Evolutionary conservation across 1,140 invertebrate species (phyloP), one percentile per base, ranked within the genome.

Genomic region (Spodoptera litura): DNA sequence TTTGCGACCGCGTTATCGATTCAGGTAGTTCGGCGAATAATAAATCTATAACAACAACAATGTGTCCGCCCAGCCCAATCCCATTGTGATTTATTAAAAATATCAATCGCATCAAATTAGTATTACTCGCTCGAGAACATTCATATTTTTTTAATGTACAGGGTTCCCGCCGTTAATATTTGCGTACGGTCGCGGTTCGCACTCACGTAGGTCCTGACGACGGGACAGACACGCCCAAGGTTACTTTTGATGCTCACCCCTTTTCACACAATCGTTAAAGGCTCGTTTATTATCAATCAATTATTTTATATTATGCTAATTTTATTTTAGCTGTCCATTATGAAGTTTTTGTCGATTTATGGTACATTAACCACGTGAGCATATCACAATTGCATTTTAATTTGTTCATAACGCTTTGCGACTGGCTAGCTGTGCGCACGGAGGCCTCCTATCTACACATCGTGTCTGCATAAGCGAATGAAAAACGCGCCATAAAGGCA

Each of bases 401-500:
- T 31, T 72, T 56, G 66, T 78, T 70, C 12, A 61, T 58, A 15
- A 78, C 85, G 91, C 87, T 80, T 72, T 87, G 92, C 92, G 89
- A 89, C 66, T 79, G 56, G 62, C 38, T 80, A 66, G 91, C 92
- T 92, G 79, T 77, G 91, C 92, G 89, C 78, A 81, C 75, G 91
- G 92, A 91, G 92, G 92, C 92, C 92, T 91, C 90, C 91, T 66
- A 81, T 51, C 52, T 70, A 61, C 70, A 64, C 80, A 55, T 68
- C 51, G 38, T 56, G 61, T 75, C 78, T 86, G 90, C 91, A 88
- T 77, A 51, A 81, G 92, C 92, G 92, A 94, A 94, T 92, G 91
- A 77, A 83, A 91, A 92, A 92, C 90, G 84, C 89, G 92, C 90
- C 91, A 93, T 93, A 93, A 93, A 93, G 92, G 91, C 92, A 94